These are phyloP conservation scores for Platysternon megacephalum DNA, from an alignment of 2,113 vertebrate genomes.

Conservation along the genomic window DNA sequence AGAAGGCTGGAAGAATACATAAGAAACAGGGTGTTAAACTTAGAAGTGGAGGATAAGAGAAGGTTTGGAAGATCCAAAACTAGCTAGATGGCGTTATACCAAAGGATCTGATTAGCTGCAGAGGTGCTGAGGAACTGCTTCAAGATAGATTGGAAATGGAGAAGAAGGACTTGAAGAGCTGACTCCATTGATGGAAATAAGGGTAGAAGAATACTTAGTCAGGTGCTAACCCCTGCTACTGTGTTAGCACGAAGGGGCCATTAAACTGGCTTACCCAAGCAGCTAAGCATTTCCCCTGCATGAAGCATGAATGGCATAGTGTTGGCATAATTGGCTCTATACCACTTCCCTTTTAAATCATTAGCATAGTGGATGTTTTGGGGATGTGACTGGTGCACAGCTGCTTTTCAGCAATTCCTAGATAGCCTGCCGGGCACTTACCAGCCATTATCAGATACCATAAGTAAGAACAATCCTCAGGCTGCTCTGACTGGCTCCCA, in stretches of 20 bases:
- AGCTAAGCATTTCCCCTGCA: neutral
- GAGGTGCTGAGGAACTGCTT: neutral
- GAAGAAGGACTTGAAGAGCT: neutral
- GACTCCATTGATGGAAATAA: neutral
- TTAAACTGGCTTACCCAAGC: too few relatives aligned
- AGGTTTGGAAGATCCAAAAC: neutral
- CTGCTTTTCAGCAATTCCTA: neutral
- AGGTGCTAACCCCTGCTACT: too few relatives aligned
- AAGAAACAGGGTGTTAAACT: neutral
- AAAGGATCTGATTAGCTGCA: neutral
- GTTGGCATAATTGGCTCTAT: neutral
- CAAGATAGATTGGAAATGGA: neutral
- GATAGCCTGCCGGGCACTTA: neutral
- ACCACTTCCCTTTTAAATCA: neutral
- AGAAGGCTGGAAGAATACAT: neutral
- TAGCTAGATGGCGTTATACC: neutral
- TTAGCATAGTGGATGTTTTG: neutral
- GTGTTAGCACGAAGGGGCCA: neutral
- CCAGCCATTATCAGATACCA: neutral
- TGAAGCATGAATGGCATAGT: neutral
- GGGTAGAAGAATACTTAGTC: neutral
- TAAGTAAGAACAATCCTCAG: neutral
- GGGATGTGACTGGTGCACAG: neutral
- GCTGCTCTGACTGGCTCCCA: neutral
- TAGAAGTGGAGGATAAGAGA: neutral